phyloP scores from a whole-genome alignment of 2,888 invertebrate genomes.

The Trissonchulus sp. region DNA sequence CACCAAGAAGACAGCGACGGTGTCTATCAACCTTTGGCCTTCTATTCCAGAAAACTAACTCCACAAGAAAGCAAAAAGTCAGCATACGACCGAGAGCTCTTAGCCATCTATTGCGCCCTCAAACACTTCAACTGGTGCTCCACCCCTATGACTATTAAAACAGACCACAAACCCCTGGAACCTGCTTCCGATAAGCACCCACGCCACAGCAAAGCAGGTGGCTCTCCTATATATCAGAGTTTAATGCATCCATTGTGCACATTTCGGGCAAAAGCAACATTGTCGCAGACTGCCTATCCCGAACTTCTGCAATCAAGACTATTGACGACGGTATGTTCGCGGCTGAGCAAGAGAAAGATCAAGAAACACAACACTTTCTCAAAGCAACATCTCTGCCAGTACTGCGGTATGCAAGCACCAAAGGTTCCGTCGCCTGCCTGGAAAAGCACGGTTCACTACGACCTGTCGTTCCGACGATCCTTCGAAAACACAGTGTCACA shows the following conservation, averaged over 20 bases:
- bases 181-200: neutral
- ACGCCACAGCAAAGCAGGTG: slow-evolving; percentile 18
- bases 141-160: neutral
- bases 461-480: neutral
- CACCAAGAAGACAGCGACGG: slow-evolving; percentile 17
- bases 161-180: slow-evolving; percentile 24
- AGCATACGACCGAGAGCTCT: neutral
- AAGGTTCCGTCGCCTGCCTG: neutral
- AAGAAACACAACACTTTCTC: slow-evolving; percentile 8
- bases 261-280: slow-evolving; percentile 4
- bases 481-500: slow-evolving; percentile 2
- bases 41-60: slow-evolving; percentile 21
- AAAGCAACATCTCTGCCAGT: slow-evolving; percentile 4
- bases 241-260: neutral
- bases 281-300: slow-evolving; percentile 2
- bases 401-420: neutral
- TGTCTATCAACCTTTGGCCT: neutral
- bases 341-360: neutral
- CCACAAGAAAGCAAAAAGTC: slow-evolving; percentile 17
- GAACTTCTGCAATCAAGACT: neutral
- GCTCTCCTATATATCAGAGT: slow-evolving; percentile 1
- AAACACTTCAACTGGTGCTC: slow-evolving; percentile 19
- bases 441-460: neutral
- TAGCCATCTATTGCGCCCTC: slow-evolving; percentile 20
- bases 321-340: neutral